Conservation (phyloP, 2,113 vertebrate species). For the Vulpes ferrilata region DNA sequence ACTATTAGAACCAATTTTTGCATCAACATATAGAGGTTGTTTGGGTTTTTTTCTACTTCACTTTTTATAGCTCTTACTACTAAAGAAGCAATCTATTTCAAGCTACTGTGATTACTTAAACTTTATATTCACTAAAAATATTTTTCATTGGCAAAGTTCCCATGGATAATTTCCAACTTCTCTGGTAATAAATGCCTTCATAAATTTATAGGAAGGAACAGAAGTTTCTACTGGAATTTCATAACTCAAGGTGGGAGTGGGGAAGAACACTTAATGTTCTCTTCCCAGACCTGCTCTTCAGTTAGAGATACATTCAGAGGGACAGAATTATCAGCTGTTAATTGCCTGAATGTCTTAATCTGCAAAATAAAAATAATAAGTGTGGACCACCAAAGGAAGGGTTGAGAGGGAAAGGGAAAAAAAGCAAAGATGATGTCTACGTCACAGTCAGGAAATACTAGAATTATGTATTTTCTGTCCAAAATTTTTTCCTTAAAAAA, state of each 20-base stretch:
- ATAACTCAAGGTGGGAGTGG: not conserved
- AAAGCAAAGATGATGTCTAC: not conserved
- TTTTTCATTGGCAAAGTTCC: slow-evolving; percentile 29
- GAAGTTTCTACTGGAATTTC: not conserved
- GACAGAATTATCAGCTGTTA: not conserved
- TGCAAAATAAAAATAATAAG: slow-evolving; percentile 25
- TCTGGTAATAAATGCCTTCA: slow-evolving; percentile 42
- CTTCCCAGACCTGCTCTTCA: not conserved
- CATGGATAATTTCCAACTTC: slow-evolving; percentile 28
- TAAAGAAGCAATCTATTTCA: slow-evolving; percentile 7
- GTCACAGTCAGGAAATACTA: slow-evolving; percentile 6
- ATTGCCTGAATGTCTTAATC: slow-evolving; percentile 16
- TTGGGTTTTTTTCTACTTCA: not conserved
- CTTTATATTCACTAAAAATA: slow-evolving; percentile 24
- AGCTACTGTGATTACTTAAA: slow-evolving; percentile 45
- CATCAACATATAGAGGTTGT: not conserved
- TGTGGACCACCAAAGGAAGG: not conserved
- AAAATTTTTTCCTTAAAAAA: not conserved
- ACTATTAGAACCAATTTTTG: slow-evolving; percentile 10
- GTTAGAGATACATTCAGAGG: not conserved
- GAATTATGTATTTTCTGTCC: not conserved
- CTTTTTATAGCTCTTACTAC: slow-evolving; percentile 31
- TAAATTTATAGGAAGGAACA: slow-evolving; percentile 1
- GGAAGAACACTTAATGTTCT: not conserved
- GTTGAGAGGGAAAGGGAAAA: not conserved